Evolutionary conservation across 2,888 invertebrate species (phyloP).

Genomic region (Orthosia gothica): DNA sequence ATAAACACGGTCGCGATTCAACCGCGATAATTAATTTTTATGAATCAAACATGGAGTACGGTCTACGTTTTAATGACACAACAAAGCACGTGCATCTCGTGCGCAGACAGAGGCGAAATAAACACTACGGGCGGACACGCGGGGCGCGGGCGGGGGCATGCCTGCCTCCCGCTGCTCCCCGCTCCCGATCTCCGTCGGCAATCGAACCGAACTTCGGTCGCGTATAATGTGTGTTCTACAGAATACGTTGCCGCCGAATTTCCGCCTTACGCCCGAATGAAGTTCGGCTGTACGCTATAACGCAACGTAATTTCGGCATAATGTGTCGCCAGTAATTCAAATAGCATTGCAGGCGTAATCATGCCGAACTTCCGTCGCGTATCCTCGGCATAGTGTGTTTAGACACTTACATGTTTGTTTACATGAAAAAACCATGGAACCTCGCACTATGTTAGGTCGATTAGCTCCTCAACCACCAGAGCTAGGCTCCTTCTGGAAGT

Average conservation of each 20-base stretch:
- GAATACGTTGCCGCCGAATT: slow-evolving; percentile 14
- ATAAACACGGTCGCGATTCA: slow-evolving; percentile 28
- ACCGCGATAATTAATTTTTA: slow-evolving; percentile 32
- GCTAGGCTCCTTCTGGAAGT: too few species aligned
- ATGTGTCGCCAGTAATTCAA: slow-evolving; percentile 1
- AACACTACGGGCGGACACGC: slow-evolving; percentile 21
- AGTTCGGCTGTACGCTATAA: slow-evolving; percentile 14
- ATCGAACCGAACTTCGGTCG: slow-evolving; percentile 15
- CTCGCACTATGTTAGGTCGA: too few species aligned
- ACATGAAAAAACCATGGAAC: too few species aligned
- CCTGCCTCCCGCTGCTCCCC: slow-evolving; percentile 22
- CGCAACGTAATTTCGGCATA: slow-evolving; percentile 2
- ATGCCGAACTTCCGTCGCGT: slow-evolving; percentile 1
- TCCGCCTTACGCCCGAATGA: slow-evolving; percentile 8
- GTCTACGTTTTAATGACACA: slow-evolving; percentile 23
- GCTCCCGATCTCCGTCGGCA: slow-evolving; percentile 4
- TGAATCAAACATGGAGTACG: slow-evolving; percentile 26
- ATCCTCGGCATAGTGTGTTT: background rate
- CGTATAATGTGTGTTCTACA: slow-evolving; percentile 16
- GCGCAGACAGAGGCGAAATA: slow-evolving; percentile 18
- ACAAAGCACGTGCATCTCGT: slow-evolving; percentile 24
- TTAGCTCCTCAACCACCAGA: too few species aligned
- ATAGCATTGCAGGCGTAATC: background rate
- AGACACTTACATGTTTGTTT: too few species aligned
- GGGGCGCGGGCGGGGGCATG: slow-evolving; percentile 17